Evolutionary conservation across 2,797 vertebrate genomes (phyloP).

Genomic region (Danio choprae): DNA sequence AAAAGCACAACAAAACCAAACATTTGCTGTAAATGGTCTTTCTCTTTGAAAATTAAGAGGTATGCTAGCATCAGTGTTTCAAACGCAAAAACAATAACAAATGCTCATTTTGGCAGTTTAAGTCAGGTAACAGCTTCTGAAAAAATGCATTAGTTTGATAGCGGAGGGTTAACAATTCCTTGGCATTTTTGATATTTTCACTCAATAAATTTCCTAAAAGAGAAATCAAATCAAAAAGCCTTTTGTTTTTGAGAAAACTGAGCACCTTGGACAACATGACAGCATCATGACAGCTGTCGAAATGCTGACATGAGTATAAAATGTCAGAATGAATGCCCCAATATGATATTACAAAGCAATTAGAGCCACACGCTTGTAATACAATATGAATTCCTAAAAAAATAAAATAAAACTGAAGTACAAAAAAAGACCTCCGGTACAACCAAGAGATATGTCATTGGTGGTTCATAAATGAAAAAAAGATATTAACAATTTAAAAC

Average conservation of each 20-base stretch:
- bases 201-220: not conserved
- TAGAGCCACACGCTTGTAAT: constrained; percentile 9
- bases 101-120: constrained; percentile 35
- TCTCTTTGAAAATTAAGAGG: not conserved
- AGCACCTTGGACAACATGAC: constrained; percentile 9
- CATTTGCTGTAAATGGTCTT: not conserved
- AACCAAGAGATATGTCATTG: constrained; percentile 25
- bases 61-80: not conserved
- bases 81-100: not conserved
- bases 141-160: not conserved
- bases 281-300: not conserved
- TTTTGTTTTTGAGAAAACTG: not conserved
- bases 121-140: not conserved
- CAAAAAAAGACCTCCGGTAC: not conserved
- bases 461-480: not conserved
- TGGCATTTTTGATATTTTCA: constrained; percentile 26
- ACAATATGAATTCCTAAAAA: not conserved
- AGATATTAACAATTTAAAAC: constrained; percentile 38
- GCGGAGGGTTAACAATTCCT: constrained; percentile 12
- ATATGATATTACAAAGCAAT: not conserved
- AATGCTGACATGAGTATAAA: not conserved
- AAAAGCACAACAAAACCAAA: constrained; percentile 6
- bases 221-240: not conserved
- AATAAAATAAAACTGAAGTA: not conserved
- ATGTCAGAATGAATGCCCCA: not conserved